These are phyloP conservation scores for Nemurella pictetii DNA, from an alignment of 2,888 invertebrate species.

Conservation along the genomic window DNA sequence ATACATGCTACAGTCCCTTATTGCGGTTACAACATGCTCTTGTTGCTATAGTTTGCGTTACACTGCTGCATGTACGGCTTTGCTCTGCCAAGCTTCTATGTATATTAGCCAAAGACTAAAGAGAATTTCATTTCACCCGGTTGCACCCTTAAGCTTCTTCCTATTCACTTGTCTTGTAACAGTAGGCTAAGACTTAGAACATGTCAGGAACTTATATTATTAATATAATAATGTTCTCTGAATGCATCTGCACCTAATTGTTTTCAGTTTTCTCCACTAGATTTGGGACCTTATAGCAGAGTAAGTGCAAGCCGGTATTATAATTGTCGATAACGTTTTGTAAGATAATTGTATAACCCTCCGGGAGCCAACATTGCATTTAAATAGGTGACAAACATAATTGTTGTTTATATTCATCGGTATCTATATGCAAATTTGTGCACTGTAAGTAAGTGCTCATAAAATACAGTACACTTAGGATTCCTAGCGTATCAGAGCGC, in stretches of 20 bases:
- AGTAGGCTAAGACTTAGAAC: neutral
- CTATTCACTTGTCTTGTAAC: slow-evolving; percentile 21
- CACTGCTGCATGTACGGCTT: neutral
- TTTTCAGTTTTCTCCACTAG: neutral
- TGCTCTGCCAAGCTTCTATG: neutral
- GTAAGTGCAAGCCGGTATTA: too few relatives aligned
- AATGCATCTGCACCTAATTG: neutral
- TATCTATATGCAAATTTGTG: too few relatives aligned
- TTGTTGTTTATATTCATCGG: neutral
- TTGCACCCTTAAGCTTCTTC: slow-evolving; percentile 18
- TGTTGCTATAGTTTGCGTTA: neutral
- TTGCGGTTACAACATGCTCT: neutral
- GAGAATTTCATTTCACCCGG: slow-evolving; percentile 10
- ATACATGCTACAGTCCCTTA: neutral
- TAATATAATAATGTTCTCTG: neutral
- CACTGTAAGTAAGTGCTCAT: too few relatives aligned
- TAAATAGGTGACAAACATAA: neutral
- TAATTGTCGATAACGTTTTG: neutral
- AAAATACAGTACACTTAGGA: neutral
- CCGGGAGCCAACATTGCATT: neutral
- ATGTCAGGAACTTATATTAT: neutral
- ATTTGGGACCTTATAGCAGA: too few relatives aligned
- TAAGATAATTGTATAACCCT: neutral
- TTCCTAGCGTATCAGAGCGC: neutral
- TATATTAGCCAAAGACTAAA: slow-evolving; percentile 16